A percentile compares a stretch with the other conserved stretches of the same genome.
Conservation (phyloP, 2,797 vertebrate genomes). For the Ctenopoma multispine region DNA sequence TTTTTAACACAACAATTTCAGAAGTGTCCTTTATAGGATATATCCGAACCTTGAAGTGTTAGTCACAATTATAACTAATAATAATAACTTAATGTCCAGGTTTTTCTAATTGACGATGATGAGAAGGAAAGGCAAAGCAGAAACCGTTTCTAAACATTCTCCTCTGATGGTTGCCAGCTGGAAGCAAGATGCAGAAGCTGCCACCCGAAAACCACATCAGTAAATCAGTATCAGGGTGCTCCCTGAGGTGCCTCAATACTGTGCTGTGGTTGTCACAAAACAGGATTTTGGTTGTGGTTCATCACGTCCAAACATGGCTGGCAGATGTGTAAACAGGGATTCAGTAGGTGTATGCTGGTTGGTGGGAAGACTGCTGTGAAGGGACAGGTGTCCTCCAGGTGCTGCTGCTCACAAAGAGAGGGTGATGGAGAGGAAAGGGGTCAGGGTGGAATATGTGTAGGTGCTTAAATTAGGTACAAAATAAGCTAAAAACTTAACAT, state of each 20-base stretch:
- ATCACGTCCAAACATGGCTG: constrained; percentile 33
- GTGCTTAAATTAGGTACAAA: too few species aligned
- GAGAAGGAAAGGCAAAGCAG: constrained; percentile 19
- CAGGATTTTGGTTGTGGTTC: constrained; percentile 38
- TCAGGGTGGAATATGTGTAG: too few species aligned
- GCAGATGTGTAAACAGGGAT: constrained; percentile 16
- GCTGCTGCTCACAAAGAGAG: constrained; percentile 21
- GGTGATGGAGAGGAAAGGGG: too few species aligned
- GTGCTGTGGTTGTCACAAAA: constrained; percentile 39
- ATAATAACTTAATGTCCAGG: constrained; percentile 4
- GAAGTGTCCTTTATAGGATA: not conserved
- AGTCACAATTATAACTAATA: not conserved
- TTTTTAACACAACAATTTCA: not conserved
- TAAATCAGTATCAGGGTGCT: constrained; percentile 26
- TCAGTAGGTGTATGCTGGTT: not conserved
- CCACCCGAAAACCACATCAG: constrained; percentile 59
- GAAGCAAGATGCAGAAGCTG: constrained; percentile 54
- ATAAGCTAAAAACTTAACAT: too few species aligned
- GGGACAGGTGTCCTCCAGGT: constrained; percentile 58
- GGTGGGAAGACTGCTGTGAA: constrained; percentile 18
- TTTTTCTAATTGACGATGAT: not conserved
- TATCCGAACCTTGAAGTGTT: not conserved
- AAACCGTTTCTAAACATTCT: constrained; percentile 3
- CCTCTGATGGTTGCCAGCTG: constrained; percentile 40
- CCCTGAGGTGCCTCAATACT: constrained; percentile 3